These are phyloP conservation scores for Butorides virescens DNA, from an alignment of 2,113 vertebrate genomes.

Conservation along the genomic window DNA sequence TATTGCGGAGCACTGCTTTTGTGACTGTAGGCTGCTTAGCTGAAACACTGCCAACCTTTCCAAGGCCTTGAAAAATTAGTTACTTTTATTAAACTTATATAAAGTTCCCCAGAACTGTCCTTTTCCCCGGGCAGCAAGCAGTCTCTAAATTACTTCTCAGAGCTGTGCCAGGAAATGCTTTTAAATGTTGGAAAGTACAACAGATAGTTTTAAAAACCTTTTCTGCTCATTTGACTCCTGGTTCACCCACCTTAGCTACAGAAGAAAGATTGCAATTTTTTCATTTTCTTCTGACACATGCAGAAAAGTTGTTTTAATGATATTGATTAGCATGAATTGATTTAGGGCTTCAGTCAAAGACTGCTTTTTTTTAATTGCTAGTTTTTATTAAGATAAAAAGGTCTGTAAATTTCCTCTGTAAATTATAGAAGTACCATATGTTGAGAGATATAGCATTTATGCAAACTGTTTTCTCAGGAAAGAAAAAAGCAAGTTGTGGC, in stretches of 20 bases:
- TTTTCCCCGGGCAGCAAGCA: background rate
- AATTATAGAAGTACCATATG: background rate
- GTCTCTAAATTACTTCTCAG: background rate
- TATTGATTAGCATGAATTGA: background rate
- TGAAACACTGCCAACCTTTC: background rate
- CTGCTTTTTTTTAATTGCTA: background rate
- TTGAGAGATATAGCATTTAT: background rate
- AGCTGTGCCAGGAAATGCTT: background rate
- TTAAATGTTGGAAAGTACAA: background rate
- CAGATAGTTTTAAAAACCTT: background rate
- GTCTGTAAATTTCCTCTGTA: background rate
- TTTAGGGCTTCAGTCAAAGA: background rate
- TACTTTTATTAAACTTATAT: background rate
- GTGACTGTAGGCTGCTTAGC: background rate
- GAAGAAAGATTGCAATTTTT: background rate
- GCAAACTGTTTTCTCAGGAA: background rate
- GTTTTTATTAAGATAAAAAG: background rate
- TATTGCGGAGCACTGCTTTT: rapidly evolving
- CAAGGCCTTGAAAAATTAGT: background rate
- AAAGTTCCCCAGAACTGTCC: background rate
- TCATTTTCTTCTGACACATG: background rate
- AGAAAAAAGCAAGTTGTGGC: background rate
- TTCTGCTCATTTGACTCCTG: background rate
- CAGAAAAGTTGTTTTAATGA: background rate
- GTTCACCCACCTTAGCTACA: background rate